Percentiles rank a stretch among this genome's conserved stretches.
These are phyloP conservation scores for Muschampia plurimacula DNA, from an alignment of 2,888 invertebrate species.

Conservation along the genomic window DNA sequence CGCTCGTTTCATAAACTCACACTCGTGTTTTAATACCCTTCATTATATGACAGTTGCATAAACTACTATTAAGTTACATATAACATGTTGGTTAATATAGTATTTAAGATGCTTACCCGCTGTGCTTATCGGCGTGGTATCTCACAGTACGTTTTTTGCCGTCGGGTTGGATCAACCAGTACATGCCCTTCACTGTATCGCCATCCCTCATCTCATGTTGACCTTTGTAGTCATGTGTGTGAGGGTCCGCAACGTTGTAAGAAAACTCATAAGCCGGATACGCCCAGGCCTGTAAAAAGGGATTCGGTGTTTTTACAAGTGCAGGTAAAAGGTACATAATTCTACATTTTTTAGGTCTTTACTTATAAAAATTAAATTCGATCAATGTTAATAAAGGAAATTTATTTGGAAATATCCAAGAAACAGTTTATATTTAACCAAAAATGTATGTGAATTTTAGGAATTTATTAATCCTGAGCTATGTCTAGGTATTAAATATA, in stretches of 20 bases:
- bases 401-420: neutral
- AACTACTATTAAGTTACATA: too few relatives aligned
- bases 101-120: conserved; percentile 37
- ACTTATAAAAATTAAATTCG: too few relatives aligned
- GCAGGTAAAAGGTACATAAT: too few relatives aligned
- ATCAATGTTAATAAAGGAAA: too few relatives aligned
- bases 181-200: conserved; percentile 80
- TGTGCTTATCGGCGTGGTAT: conserved; percentile 81
- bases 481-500: too few relatives aligned
- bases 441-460: too few relatives aligned
- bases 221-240: conserved; percentile 84
- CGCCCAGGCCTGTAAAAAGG: conserved; percentile 64
- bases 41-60: too few relatives aligned
- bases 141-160: conserved; percentile 81
- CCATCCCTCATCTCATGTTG: conserved; percentile 81
- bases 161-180: conserved; percentile 83
- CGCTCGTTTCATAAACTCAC: too few relatives aligned
- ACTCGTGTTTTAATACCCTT: too few relatives aligned
- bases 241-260: conserved; percentile 75
- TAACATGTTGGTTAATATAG: neutral
- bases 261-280: conserved; percentile 83
- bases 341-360: too few relatives aligned
- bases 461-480: too few relatives aligned
- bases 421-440: neutral
- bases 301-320: too few relatives aligned